Conservation (phyloP, 2,888 invertebrate genomes). For the Cepaea hortensis region DNA sequence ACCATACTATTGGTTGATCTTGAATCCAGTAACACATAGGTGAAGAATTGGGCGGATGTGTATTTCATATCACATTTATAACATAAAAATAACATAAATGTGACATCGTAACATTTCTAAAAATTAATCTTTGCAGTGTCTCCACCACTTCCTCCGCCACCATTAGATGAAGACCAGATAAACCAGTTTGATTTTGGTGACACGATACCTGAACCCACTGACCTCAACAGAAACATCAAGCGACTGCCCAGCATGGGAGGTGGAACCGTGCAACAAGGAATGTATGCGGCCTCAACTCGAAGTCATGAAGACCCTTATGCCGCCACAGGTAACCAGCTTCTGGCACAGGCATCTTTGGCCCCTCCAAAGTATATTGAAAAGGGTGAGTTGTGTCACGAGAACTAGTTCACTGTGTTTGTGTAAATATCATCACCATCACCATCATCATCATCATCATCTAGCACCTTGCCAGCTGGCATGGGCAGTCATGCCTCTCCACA, state of each 20-base stretch:
- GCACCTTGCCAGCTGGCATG: too few relatives aligned
- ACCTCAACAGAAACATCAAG: constrained; percentile 57
- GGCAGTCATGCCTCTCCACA: too few relatives aligned
- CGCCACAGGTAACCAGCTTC: constrained; percentile 67
- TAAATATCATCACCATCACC: too few relatives aligned
- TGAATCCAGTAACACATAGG: too few relatives aligned
- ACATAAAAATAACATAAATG: too few relatives aligned
- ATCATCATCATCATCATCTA: too few relatives aligned
- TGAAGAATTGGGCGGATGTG: too few relatives aligned
- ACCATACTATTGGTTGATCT: too few relatives aligned
- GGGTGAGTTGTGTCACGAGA: constrained; percentile 68
- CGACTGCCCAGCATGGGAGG: constrained; percentile 53
- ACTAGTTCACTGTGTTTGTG: too few relatives aligned
- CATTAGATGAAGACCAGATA: constrained; percentile 78
- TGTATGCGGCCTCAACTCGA: neutral
- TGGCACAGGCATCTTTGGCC: constrained; percentile 84
- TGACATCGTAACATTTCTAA: too few relatives aligned
- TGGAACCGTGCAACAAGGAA: constrained; percentile 19
- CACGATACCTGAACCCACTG: constrained; percentile 61
- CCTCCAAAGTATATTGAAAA: constrained; percentile 91
- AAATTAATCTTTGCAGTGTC: constrained; percentile 48
- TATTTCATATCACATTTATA: too few relatives aligned
- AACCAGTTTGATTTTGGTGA: constrained; percentile 50
- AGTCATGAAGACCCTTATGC: constrained; percentile 65
- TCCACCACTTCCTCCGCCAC: constrained; percentile 60